Percentiles rank a stretch among this genome's conserved stretches.
Conservation (phyloP, 2,113 vertebrate species). For the Notarius lentiginosus region DNA sequence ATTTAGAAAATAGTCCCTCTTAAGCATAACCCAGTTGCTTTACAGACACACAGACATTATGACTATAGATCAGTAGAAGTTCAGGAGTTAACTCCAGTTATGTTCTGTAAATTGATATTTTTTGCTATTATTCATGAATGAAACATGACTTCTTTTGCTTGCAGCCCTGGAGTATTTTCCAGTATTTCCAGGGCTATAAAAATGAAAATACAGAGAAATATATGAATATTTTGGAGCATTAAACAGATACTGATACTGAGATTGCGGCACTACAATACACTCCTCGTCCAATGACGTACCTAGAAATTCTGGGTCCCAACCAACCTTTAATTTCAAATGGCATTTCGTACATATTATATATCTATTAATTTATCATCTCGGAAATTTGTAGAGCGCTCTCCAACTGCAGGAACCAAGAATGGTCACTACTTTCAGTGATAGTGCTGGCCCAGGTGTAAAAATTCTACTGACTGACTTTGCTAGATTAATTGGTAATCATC, state of each 20-base stretch:
- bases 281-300: background rate
- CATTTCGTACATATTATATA: background rate
- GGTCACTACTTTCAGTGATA: background rate
- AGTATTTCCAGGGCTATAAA: background rate
- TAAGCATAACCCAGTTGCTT: background rate
- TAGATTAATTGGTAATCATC: background rate
- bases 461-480: background rate
- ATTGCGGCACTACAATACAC: background rate
- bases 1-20: background rate
- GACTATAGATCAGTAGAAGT: background rate
- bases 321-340: background rate
- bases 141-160: background rate
- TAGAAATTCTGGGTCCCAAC: background rate
- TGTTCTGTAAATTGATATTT: background rate
- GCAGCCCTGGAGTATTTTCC: background rate
- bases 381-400: background rate
- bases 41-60: background rate
- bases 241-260: background rate
- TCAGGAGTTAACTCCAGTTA: background rate
- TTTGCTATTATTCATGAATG: background rate
- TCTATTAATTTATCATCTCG: background rate
- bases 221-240: background rate
- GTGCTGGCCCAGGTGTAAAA: background rate
- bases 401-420: background rate
- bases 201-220: background rate